phyloP scores from a whole-genome alignment of 2,797 vertebrate genomes.

The Heliangelus exortis region DNA sequence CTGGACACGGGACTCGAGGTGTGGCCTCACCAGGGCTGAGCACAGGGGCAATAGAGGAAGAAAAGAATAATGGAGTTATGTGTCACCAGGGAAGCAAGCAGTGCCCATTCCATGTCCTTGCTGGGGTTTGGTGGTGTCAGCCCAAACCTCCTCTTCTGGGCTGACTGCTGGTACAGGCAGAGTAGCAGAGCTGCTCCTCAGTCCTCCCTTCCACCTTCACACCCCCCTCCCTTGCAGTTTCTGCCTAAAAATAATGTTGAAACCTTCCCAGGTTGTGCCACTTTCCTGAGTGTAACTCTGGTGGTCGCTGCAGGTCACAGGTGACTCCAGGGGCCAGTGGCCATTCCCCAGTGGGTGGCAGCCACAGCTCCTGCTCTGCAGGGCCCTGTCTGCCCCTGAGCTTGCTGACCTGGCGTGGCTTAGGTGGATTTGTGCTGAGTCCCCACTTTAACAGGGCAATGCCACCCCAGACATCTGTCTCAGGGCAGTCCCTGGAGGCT shows the following conservation, averaged over 20 bases:
- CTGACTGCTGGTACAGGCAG: not conserved
- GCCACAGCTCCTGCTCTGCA: accelerated
- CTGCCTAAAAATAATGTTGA: not conserved
- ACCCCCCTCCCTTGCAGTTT: not conserved
- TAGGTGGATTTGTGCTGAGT: slow-evolving; percentile 5
- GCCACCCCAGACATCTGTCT: not conserved
- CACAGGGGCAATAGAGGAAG: not conserved
- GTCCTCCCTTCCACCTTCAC: not conserved
- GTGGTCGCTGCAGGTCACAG: not conserved
- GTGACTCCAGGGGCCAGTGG: accelerated
- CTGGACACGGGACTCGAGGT: too few relatives aligned
- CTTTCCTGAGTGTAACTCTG: not conserved
- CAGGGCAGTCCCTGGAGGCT: not conserved
- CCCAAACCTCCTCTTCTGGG: not conserved
- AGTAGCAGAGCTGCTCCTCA: not conserved
- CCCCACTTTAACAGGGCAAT: not conserved
- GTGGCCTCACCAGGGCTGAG: too few relatives aligned
- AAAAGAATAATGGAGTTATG: accelerated
- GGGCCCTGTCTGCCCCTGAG: not conserved
- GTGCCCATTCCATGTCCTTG: not conserved
- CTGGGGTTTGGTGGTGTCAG: not conserved
- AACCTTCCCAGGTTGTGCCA: not conserved
- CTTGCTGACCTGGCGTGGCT: accelerated
- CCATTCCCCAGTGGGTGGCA: not conserved
- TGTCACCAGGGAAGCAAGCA: not conserved